These are phyloP conservation scores for Pteria penguin DNA, from an alignment of 2,888 invertebrate species.

Conservation along the genomic window DNA sequence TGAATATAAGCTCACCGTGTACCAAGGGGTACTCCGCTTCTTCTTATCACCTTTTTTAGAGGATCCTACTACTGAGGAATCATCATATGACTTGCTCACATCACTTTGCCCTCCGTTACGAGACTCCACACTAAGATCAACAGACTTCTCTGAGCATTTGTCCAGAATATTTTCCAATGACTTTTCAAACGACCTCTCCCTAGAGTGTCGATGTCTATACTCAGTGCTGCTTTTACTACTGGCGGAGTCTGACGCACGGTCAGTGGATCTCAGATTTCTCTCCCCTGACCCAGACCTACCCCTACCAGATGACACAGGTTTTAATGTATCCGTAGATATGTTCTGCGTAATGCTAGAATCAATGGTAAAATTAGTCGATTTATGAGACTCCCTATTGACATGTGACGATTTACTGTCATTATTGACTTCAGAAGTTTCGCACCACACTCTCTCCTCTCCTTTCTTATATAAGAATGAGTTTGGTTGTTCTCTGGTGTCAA, in stretches of 20 bases:
- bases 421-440: too few relatives aligned
- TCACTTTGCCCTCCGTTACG: slow-evolving; percentile 45
- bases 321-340: too few relatives aligned
- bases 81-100: slow-evolving; percentile 50
- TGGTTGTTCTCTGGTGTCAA: too few relatives aligned
- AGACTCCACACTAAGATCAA: slow-evolving; percentile 63
- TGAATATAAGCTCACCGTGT: slow-evolving; percentile 73
- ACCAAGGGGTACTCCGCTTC: slow-evolving; percentile 74
- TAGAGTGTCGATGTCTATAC: slow-evolving; percentile 24
- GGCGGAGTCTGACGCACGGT: slow-evolving; percentile 39
- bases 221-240: slow-evolving; percentile 36
- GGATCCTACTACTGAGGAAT: slow-evolving; percentile 36
- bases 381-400: too few relatives aligned
- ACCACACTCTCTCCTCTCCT: too few relatives aligned
- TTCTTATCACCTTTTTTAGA: slow-evolving; percentile 56
- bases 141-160: slow-evolving; percentile 70
- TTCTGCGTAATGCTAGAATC: too few relatives aligned
- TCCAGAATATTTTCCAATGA: slow-evolving; percentile 72
- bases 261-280: too few relatives aligned
- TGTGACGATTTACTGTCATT: too few relatives aligned
- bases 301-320: too few relatives aligned
- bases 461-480: too few relatives aligned
- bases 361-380: too few relatives aligned
- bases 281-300: too few relatives aligned
- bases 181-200: slow-evolving; percentile 70